These are phyloP conservation scores for Solenopsis fugax DNA, from an alignment of 1,140 invertebrate genomes.

Conservation along the genomic window DNA sequence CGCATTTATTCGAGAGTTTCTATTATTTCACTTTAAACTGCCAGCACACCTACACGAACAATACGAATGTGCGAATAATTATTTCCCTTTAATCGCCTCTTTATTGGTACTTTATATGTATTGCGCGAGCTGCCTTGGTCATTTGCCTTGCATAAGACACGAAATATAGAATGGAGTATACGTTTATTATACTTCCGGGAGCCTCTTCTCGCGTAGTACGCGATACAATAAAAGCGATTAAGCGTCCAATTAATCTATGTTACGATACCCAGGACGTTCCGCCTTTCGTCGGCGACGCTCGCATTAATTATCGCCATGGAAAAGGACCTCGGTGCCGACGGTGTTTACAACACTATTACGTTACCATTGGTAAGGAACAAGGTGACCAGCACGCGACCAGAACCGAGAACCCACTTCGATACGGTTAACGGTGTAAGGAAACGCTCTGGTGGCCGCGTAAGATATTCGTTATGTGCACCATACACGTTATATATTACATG, in stretches of 20 bases:
- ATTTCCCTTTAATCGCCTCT: constrained; percentile 31
- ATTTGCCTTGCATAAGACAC: background rate
- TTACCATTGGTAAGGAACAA: constrained; percentile 64
- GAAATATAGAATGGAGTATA: constrained; percentile 20
- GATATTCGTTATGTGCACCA: constrained; percentile 75
- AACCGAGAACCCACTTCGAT: constrained; percentile 70
- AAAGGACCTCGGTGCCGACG: constrained; percentile 10
- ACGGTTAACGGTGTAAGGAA: constrained; percentile 82
- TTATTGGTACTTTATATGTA: constrained; percentile 40
- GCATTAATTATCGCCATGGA: constrained; percentile 46
- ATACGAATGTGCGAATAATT: constrained; percentile 31
- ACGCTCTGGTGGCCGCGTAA: constrained; percentile 82
- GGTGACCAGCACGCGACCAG: constrained; percentile 62
- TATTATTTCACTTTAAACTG: background rate
- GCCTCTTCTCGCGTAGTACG: background rate
- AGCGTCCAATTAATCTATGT: constrained; percentile 45
- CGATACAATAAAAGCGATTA: constrained; percentile 49
- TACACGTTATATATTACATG: constrained; percentile 61
- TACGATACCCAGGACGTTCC: constrained; percentile 18
- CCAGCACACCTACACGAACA: background rate
- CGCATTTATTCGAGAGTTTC: constrained; percentile 24
- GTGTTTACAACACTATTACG: constrained; percentile 33
- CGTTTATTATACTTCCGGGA: constrained; percentile 36
- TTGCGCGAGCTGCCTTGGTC: background rate
- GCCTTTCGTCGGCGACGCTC: constrained; percentile 18